Base-by-base conservation (phyloP, 1,140 invertebrate species). In the Himalopsyche phryganea region DNA sequence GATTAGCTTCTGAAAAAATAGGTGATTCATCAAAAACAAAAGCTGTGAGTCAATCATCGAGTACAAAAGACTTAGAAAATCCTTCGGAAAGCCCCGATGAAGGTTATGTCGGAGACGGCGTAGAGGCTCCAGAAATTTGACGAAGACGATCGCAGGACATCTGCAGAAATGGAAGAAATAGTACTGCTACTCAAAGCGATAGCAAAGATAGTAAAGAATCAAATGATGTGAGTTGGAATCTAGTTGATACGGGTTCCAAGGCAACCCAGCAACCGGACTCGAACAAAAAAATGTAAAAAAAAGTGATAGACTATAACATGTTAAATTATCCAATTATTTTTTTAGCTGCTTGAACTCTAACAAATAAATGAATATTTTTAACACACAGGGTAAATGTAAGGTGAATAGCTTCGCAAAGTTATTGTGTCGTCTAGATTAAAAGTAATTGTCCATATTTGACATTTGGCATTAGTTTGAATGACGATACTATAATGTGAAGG, bases 11-110 rank as follows among this genome's bases (percentile, higher is more conserved):
- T 67, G 71, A 46, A 71, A 76, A 63, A 69, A 60, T 56, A 66
- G 68, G 47, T 65, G 76, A 65, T 14, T 38, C 45, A 40, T 1
- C 55, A 9, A 65, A 66, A 23, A 20, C 52, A 38, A 79, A 80
- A 53, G 70, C 74, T 42, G 60, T 71, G 45, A 71, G 71, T 11
- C 72, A 75, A 69, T 69, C 72, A 52, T 74, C 72, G 23, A 74
- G 74, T 52, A 73, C 71, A 44, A 77, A 75, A 67, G 78, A 72
- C 65, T 71, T 74, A 54, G 86, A 82, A 54, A 80, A 82, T n/a
- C 80, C 88, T 61, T 85, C 87, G 2, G 90, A 92, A 65, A 91
- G 89, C 69, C 89, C 90, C 4, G 90, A 93, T 69, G 90, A 93
- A 69, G 90, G 90, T 1, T 93, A 92, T 69, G 90, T 89, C 40